Evolutionary conservation across 2,113 vertebrate genomes (phyloP), one percentile per base, ranked within the genome.

Genomic region (Callithrix jacchus): DNA sequence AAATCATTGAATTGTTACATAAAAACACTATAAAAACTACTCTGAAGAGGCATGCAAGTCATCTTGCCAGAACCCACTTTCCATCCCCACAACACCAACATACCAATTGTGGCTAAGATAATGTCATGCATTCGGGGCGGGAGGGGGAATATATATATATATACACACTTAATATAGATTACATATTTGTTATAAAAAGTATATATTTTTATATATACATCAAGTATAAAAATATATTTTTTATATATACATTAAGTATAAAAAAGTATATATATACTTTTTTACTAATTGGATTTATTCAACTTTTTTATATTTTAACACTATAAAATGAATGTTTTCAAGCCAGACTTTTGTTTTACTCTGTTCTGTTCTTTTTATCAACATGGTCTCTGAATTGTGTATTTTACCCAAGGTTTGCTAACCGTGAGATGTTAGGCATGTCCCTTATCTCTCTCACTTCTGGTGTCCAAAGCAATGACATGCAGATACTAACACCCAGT

Each of bases 21-120:
- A 87, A 96, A 93, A 86, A 12, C n/a, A 83, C 58, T 70, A 76
- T 35, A 47, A 66, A 92, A 94, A 74, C 49, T 79, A 79, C 40
- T 86, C 45, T 79, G 32, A 90, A 76, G 21, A 61, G 25, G n/a
- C 20, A 76, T 54, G 30, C 14, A 86, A 74, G 70, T 89, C 23
- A 54, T 32, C 18, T 68, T 76, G 14, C 52, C 82, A 94, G 47
- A 61, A 91, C 1, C 18, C 32, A 66, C 16, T 42, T 21, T 23
- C 30, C 21, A 37, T n/a, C 30, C 25, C 12, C 37, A 77, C 23
- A 66, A 21, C 18, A 79, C 11, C 35, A 92, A 45, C 9, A 21
- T 56, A 58, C 6, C 8, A 90, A 54, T 8, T 47, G 8, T 35
- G 1, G 18, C 45, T 80, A 32, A 93, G 89, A 82, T 58, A 73